phyloP scores from a whole-genome alignment of 1,140 invertebrate genomes.

The Diuraphis noxia region DNA sequence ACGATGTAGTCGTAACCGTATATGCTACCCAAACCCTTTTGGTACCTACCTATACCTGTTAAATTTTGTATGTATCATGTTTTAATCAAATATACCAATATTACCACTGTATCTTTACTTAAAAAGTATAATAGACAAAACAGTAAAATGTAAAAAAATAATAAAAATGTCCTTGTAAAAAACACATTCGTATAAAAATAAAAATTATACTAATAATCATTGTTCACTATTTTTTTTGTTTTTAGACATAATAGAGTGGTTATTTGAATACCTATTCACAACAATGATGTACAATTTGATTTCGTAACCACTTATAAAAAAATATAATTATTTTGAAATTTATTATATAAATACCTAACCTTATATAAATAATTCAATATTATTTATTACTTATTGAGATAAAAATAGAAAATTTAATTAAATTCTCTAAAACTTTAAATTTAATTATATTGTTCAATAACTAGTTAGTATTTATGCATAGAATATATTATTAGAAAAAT shows the following conservation, averaged over 20 bases:
- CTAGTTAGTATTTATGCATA: not conserved
- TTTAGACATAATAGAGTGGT: not conserved
- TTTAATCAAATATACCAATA: slow-evolving; percentile 19
- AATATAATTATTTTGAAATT: not conserved
- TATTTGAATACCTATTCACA: not conserved
- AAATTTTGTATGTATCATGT: not conserved
- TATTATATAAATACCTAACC: no score
- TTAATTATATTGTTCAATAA: not conserved
- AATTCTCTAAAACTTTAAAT: not conserved
- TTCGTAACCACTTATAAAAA: not conserved
- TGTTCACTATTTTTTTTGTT: not conserved
- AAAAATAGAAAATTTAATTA: not conserved
- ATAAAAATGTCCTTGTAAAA: slow-evolving; percentile 7
- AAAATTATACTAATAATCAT: not conserved
- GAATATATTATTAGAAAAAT: not conserved
- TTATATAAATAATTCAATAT: not conserved
- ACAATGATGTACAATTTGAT: not conserved
- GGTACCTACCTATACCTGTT: not conserved
- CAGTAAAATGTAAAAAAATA: no score
- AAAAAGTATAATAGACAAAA: not conserved
- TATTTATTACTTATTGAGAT: not conserved
- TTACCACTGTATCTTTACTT: not conserved
- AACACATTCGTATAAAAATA: not conserved
- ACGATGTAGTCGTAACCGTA: not conserved
- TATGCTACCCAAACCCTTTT: not conserved